Evolutionary conservation across 1,140 invertebrate genomes (phyloP), one percentile per base, ranked within the genome.

Genomic region (Delia radicum): DNA sequence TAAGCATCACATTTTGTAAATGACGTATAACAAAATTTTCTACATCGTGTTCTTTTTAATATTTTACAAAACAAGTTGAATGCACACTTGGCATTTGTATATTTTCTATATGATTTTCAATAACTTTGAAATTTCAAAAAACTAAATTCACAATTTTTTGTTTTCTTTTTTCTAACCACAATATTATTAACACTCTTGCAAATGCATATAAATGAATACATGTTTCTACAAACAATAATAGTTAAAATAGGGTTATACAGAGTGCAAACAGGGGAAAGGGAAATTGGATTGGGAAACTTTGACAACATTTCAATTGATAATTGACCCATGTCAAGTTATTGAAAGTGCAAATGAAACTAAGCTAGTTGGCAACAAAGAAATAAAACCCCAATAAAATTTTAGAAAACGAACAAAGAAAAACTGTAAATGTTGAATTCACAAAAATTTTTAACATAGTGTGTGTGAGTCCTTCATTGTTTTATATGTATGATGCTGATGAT

Each of bases 271-370:
- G 31, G 31, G 31, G 4, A 33, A 33, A 10, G 31, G 4, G 10
- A 33, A 33, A 33, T 10, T 33, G 31, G 31, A 33, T 33, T 42
- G 3, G n/a, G n/a, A 5, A 42, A 29, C 31, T 31, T 31, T 67
- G 63, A 31, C 63, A 67, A 7, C 13, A 67, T 67, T 31, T 67
- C 63, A 67, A 67, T 31, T 28, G 63, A 67, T 67, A 67, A 67
- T 67, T 67, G 63, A 67, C 63, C 63, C 63, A 67, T 67, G 27
- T 67, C 27, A 31, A 0, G n/a, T 65, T 67, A n/a, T 67, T 31
- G 4, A 15, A 15, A 48, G 12, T 48, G 15, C 12, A 48, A 48
- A 48, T 48, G 42, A 15, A 48, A 15, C 12, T 5, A 48, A 15
- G 15, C 3, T 48, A 4, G 2, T 48, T 10, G 13, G 42, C 4